These are phyloP conservation scores for Ancistrus triradiatus DNA, from an alignment of 2,113 vertebrate genomes.

Conservation along the genomic window DNA sequence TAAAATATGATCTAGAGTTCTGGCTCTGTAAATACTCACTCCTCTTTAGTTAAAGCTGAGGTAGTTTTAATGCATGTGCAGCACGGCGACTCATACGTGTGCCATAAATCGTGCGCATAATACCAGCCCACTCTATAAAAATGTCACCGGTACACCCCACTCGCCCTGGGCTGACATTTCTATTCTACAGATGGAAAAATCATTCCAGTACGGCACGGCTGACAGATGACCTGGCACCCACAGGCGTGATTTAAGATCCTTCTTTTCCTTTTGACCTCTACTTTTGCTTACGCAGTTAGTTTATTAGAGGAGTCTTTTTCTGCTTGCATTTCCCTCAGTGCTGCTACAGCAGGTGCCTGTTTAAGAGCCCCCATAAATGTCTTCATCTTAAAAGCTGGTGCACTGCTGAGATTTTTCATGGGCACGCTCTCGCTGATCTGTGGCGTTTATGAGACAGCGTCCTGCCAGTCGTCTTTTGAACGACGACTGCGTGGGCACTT, in stretches of 20 bases:
- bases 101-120: conserved; percentile 46
- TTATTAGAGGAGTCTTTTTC: conserved; percentile 42
- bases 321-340: conserved; percentile 33
- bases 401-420: conserved; percentile 36
- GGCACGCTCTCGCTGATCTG: conserved; percentile 36
- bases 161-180: conserved; percentile 50
- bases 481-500: conserved; percentile 33
- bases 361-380: conserved; percentile 44
- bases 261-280: conserved; percentile 47
- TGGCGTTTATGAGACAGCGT: conserved; percentile 44
- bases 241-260: conserved; percentile 50
- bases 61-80: conserved; percentile 18
- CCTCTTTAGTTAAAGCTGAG: neutral
- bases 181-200: conserved; percentile 54
- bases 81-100: neutral
- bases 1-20: too few relatives aligned
- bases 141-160: conserved; percentile 47
- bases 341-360: conserved; percentile 32
- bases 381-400: conserved; percentile 42
- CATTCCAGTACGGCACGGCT: conserved; percentile 42
- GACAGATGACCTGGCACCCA: conserved; percentile 47
- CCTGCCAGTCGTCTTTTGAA: conserved; percentile 35
- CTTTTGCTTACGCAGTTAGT: conserved; percentile 50
- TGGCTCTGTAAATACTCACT: neutral
- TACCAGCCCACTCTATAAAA: conserved; percentile 48